These are phyloP conservation scores for Rugalucina vietnamica DNA, from an alignment of 2,888 invertebrate species.

Conservation along the genomic window DNA sequence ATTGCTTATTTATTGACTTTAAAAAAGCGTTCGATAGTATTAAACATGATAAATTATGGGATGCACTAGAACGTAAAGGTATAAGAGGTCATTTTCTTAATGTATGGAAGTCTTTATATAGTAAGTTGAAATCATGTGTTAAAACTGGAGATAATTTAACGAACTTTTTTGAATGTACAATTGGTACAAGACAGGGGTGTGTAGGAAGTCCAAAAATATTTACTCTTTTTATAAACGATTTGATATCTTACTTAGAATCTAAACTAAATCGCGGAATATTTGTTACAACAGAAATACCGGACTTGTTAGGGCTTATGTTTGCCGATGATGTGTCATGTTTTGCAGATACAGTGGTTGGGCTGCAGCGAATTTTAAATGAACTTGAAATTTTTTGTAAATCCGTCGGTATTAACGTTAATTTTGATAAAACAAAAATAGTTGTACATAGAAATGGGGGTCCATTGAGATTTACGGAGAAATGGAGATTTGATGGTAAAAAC, in stretches of 20 bases:
- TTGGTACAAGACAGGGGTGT: conserved; percentile 11
- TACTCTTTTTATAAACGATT: conserved; percentile 5
- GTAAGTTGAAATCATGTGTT: neutral
- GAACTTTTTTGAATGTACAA: neutral
- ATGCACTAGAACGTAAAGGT: neutral
- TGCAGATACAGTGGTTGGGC: neutral
- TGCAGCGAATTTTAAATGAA: neutral
- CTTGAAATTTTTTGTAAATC: neutral
- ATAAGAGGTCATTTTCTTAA: neutral
- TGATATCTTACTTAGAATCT: neutral
- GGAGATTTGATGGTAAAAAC: neutral
- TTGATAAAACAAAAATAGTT: conserved; percentile 4
- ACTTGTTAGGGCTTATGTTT: conserved; percentile 7
- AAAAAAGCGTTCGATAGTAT: neutral
- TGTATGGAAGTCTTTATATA: neutral
- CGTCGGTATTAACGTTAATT: neutral
- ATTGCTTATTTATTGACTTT: neutral
- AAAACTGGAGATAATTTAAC: neutral
- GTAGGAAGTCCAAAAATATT: neutral
- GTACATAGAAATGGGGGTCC: neutral
- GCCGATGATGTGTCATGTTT: conserved; percentile 6
- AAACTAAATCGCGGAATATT: neutral
- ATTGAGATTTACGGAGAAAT: neutral
- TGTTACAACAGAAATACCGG: neutral
- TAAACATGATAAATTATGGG: neutral